These are phyloP conservation scores for Lagorchestes hirsutus DNA, from an alignment of 2,797 vertebrate species.

Conservation along the genomic window DNA sequence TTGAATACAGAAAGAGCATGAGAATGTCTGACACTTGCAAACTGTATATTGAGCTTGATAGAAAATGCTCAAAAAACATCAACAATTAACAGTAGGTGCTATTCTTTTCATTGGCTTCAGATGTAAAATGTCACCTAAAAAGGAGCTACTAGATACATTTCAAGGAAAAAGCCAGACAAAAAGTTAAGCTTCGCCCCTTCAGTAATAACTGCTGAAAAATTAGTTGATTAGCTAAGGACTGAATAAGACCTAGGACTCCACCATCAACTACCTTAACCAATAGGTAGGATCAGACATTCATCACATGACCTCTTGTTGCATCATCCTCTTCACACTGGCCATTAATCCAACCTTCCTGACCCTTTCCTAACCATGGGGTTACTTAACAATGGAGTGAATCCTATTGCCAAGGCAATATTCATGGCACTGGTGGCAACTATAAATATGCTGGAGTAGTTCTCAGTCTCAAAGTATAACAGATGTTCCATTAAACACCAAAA, in stretches of 20 bases:
- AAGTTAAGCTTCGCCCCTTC: background rate
- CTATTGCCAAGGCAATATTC: background rate
- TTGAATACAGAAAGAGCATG: background rate
- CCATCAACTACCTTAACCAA: background rate
- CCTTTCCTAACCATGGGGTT: background rate
- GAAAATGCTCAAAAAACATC: slow-evolving; percentile 8
- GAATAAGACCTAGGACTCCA: background rate
- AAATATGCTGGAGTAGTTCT: too few species aligned
- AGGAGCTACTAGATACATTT: background rate
- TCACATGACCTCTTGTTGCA: background rate
- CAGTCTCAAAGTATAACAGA: too few species aligned
- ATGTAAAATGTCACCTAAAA: background rate
- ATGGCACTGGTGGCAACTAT: too few species aligned
- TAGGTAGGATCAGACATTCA: background rate
- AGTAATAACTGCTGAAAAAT: background rate
- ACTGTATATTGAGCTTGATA: background rate
- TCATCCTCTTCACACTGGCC: background rate
- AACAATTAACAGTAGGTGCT: slow-evolving; percentile 33
- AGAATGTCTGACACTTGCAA: background rate
- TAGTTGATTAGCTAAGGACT: background rate
- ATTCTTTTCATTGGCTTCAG: background rate
- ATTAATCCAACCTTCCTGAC: background rate
- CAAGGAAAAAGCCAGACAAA: background rate
- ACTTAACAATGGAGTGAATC: background rate
- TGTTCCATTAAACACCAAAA: too few species aligned